Evolutionary conservation across 2,113 vertebrate genomes (phyloP).

Genomic region (Muntiacus muntjak): DNA sequence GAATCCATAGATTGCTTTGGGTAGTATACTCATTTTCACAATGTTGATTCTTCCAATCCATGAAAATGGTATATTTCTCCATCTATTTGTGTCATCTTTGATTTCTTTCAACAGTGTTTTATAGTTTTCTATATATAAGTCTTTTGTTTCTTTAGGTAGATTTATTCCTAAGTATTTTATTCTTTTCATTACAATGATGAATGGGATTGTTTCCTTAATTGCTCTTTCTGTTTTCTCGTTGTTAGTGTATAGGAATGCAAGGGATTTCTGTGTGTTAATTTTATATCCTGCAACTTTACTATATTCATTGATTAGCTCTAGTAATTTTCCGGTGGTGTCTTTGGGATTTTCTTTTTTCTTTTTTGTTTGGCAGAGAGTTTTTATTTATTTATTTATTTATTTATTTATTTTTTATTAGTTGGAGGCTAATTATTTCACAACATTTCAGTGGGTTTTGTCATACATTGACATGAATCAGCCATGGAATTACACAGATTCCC

Average conservation of each 20-base stretch:
- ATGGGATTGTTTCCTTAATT: background rate
- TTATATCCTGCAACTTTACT: background rate
- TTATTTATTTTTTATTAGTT: too few relatives aligned
- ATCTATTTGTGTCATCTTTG: background rate
- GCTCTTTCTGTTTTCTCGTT: background rate
- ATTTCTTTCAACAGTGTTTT: background rate
- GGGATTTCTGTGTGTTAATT: background rate
- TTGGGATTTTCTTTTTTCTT: background rate
- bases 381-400: too few relatives aligned
- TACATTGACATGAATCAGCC: too few relatives aligned
- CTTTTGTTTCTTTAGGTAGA: background rate
- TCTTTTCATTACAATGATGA: accelerated
- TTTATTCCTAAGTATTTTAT: background rate
- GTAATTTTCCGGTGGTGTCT: background rate
- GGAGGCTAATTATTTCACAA: too few relatives aligned
- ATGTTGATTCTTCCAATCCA: background rate
- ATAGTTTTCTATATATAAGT: background rate
- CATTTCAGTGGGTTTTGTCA: too few relatives aligned
- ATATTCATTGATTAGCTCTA: background rate
- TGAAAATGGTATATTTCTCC: background rate
- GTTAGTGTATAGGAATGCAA: background rate
- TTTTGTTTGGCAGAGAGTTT: too few relatives aligned
- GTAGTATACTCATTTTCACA: background rate
- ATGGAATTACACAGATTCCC: too few relatives aligned
- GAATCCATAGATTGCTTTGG: background rate